These are phyloP conservation scores for Heliconius hewitsoni DNA, from an alignment of 1,140 invertebrate genomes.

Conservation along the genomic window DNA sequence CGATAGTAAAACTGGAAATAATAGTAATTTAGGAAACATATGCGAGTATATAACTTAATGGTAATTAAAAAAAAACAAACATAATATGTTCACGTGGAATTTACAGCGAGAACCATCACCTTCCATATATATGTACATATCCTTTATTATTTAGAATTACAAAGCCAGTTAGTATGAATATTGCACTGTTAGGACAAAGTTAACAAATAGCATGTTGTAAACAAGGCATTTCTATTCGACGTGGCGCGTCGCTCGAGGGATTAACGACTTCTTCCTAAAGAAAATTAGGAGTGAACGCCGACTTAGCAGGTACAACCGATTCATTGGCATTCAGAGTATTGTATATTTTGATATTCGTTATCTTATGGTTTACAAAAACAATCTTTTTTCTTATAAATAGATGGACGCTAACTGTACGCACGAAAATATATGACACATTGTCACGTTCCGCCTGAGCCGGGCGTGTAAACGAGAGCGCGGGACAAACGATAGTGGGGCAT, in stretches of 20 bases:
- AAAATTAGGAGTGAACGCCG: slow-evolving; percentile 30
- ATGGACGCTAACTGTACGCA: no score
- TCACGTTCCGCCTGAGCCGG: no score
- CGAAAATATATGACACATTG: no score
- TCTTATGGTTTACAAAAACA: no score
- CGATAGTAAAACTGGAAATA: no score
- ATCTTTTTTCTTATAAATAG: no score
- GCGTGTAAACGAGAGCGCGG: no score
- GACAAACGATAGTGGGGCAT: no score
- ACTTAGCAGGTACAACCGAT: slow-evolving; percentile 24
- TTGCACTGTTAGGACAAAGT: slow-evolving; percentile 6
- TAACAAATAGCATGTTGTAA: slow-evolving; percentile 30
- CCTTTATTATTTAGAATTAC: background rate
- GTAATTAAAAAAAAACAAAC: background rate
- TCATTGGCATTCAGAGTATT: background rate
- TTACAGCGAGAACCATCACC: background rate
- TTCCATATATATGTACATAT: background rate
- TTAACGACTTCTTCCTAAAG: slow-evolving; percentile 26
- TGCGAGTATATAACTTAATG: no score
- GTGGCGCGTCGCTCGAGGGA: slow-evolving; percentile 20
- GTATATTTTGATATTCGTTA: background rate
- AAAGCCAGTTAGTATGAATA: slow-evolving; percentile 8
- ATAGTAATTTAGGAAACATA: no score
- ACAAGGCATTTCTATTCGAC: slow-evolving; percentile 33
- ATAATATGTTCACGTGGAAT: background rate